Evolutionary conservation across 1,140 invertebrate species (phyloP).

Genomic region (Drosophila yakuba): DNA sequence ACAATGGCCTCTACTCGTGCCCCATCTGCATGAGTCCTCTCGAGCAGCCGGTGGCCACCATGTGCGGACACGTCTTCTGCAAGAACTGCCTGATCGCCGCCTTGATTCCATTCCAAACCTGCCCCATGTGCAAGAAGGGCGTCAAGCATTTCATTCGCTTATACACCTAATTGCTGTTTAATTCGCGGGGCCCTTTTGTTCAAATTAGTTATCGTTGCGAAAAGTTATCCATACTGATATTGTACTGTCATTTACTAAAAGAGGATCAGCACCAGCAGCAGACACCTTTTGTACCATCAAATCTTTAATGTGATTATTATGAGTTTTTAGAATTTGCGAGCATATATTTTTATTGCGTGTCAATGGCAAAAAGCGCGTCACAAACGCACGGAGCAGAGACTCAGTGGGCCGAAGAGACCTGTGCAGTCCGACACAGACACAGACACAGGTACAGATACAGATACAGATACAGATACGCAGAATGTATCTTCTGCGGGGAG

Average conservation of each 20-base stretch:
- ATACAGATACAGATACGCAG: conserved; percentile 6
- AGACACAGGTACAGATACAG: conserved; percentile 5
- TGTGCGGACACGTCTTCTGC: conserved; percentile 19
- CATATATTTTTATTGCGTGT: conserved; percentile 79
- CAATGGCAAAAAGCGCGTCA: conserved; percentile 79
- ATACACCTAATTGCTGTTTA: neutral
- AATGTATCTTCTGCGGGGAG: conserved; percentile 10
- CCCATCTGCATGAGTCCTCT: neutral
- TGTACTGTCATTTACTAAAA: no score
- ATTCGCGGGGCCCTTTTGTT: neutral
- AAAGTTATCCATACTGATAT: no score
- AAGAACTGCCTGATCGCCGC: neutral
- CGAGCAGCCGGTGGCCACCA: neutral
- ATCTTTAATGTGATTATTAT: conserved; percentile 45
- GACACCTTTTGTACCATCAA: neutral
- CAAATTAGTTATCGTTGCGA: neutral
- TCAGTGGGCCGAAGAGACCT: conserved; percentile 24
- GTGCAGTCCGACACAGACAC: conserved; percentile 28
- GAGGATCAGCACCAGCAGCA: no score
- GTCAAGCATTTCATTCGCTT: neutral
- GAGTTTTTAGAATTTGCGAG: conserved; percentile 60
- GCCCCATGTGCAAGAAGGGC: neutral
- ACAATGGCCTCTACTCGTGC: conserved; percentile 1
- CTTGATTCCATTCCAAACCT: neutral
- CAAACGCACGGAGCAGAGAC: conserved; percentile 45